A percentile compares a stretch with the other conserved stretches of the same genome.
Conservation (phyloP, 2,113 vertebrate genomes). For the Rhinopithecus roxellana region DNA sequence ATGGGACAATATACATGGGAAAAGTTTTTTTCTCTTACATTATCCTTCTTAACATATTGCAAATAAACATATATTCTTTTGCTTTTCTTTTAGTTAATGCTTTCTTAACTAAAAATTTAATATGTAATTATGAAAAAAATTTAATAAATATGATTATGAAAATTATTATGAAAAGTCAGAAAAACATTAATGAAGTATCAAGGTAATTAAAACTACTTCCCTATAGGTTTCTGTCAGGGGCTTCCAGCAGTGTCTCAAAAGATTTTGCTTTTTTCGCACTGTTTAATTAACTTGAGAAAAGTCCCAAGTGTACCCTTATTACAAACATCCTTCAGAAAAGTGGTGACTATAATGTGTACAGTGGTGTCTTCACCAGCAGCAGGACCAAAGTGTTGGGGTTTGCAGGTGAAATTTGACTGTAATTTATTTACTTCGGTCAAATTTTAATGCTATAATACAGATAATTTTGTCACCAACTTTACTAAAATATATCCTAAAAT, state of each 20-base stretch:
- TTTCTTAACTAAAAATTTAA: constrained; percentile 48
- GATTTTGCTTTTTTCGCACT: constrained; percentile 65
- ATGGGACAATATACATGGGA: neutral
- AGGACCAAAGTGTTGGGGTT: neutral
- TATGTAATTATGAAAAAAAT: constrained; percentile 65
- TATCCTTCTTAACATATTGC: neutral
- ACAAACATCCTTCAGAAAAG: constrained; percentile 64
- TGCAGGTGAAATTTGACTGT: neutral
- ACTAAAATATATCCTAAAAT: neutral
- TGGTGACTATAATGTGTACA: constrained; percentile 39
- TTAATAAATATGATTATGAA: constrained; percentile 10
- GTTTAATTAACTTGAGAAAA: constrained; percentile 76
- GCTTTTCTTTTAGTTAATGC: constrained; percentile 32
- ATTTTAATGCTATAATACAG: neutral
- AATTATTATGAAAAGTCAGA: constrained; percentile 67
- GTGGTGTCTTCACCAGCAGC: constrained; percentile 28
- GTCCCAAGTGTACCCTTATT: constrained; percentile 46
- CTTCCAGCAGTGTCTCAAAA: constrained; percentile 75
- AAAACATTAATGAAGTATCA: constrained; percentile 67
- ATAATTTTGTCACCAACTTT: constrained; percentile 16
- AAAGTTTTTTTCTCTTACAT: neutral
- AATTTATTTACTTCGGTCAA: neutral
- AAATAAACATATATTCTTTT: neutral
- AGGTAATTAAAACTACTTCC: constrained; percentile 52
- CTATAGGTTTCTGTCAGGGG: constrained; percentile 53